Evolutionary conservation across 2,888 invertebrate genomes (phyloP).

Genomic region (Podabrus alpinus): DNA sequence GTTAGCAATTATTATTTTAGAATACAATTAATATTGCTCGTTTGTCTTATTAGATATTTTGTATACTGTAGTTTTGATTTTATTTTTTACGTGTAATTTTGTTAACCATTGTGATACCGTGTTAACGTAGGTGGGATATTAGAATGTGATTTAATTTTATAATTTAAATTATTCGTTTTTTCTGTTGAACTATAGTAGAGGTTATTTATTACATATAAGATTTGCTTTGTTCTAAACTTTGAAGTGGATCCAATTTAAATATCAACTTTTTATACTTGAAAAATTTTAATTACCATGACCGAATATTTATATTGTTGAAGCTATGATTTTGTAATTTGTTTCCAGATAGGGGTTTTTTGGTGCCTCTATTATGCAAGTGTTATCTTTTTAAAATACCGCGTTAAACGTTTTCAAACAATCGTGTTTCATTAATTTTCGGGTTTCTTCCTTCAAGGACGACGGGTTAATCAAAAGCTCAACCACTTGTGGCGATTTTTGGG

Average conservation of each 20-base stretch:
- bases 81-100: background rate
- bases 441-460: background rate
- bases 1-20: background rate
- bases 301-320: background rate
- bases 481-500: background rate
- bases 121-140: background rate
- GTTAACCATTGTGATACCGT: background rate
- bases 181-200: background rate
- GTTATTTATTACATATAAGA: background rate
- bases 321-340: background rate
- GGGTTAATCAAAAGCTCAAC: background rate
- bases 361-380: background rate
- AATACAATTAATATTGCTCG: background rate
- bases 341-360: background rate
- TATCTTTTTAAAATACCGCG: background rate
- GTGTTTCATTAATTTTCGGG: background rate
- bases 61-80: background rate
- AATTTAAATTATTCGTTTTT: background rate
- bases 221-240: constrained; percentile 2
- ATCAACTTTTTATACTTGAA: background rate
- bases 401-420: background rate
- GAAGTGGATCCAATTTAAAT: background rate
- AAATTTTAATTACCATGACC: background rate
- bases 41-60: background rate
- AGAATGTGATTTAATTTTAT: background rate